Evolutionary conservation across 2,113 vertebrate genomes (phyloP).

Genomic region (Atherinomorus stipes): DNA sequence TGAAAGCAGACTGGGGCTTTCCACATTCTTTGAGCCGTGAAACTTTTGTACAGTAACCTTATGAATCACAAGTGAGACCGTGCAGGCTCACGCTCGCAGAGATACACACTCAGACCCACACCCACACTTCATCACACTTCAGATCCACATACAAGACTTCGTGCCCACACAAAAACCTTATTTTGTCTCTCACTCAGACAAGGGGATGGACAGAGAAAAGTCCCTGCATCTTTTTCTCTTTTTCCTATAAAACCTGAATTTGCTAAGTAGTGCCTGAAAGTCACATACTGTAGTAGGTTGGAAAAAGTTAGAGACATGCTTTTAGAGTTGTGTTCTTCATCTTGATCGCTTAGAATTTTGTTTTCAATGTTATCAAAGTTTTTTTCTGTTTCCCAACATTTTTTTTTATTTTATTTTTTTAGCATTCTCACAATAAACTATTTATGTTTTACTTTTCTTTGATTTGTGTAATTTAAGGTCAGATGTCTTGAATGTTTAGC

Average conservation of each 20-base stretch:
- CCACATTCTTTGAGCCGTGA: constrained; percentile 67
- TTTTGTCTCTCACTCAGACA: constrained; percentile 41
- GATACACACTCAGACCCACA: constrained; percentile 39
- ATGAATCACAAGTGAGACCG: constrained; percentile 79
- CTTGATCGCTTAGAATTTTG: background rate
- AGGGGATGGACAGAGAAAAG: constrained; percentile 65
- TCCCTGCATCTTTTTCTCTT: constrained; percentile 64
- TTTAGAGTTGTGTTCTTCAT: background rate
- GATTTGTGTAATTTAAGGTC: background rate
- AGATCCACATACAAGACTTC: constrained; percentile 36
- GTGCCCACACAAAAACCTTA: constrained; percentile 63
- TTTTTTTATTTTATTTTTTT: background rate
- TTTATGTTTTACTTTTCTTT: background rate
- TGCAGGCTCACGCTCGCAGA: constrained; percentile 29
- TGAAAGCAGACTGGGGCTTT: constrained; percentile 77
- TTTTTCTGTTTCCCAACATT: background rate
- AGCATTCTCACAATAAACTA: too few relatives aligned
- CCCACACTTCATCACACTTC: constrained; percentile 58
- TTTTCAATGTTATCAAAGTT: background rate
- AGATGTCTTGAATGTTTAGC: background rate
- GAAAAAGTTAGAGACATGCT: constrained; percentile 35
- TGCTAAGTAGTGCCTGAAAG: constrained; percentile 28
- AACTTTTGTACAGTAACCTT: constrained; percentile 66
- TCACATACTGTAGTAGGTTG: background rate
- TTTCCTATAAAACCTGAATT: constrained; percentile 43